Evolutionary conservation across 2,888 invertebrate species (phyloP).

Genomic region (Aricia artaxerxes): DNA sequence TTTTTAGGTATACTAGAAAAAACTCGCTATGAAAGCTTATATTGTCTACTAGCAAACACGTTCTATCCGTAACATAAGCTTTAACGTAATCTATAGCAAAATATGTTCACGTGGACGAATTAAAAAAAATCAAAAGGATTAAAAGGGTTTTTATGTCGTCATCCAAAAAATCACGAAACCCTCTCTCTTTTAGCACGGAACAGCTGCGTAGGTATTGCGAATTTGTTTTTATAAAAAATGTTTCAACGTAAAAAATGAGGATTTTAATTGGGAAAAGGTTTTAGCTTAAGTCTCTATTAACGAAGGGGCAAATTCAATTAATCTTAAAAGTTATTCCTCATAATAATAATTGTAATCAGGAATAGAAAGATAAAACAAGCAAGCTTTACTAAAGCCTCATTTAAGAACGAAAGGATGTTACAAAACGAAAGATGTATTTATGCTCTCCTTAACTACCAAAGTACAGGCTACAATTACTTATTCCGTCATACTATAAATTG

Average conservation of each 20-base stretch:
- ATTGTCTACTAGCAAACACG: not conserved
- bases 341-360: too few species aligned
- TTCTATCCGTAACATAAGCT: not conserved
- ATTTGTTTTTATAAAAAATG: constrained; percentile 11
- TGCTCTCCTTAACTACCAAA: not conserved
- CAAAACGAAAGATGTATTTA: not conserved
- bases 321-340: not conserved
- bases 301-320: constrained; percentile 34
- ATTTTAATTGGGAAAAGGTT: constrained; percentile 9
- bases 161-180: not conserved
- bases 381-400: not conserved
- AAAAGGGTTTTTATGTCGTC: not conserved
- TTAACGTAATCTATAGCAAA: not conserved
- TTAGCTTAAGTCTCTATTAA: not conserved
- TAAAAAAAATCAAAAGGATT: not conserved
- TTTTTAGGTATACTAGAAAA: not conserved
- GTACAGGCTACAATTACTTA: constrained; percentile 31
- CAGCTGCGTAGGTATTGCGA: constrained; percentile 13
- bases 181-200: not conserved
- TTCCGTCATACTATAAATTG: constrained; percentile 43
- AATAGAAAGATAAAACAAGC: not conserved
- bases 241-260: not conserved
- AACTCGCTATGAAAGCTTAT: not conserved
- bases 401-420: not conserved
- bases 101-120: constrained; percentile 6